Evolutionary conservation across 2,888 invertebrate genomes (phyloP), one percentile per base, ranked within the genome.

Genomic region (Ischnus inquisitorius): DNA sequence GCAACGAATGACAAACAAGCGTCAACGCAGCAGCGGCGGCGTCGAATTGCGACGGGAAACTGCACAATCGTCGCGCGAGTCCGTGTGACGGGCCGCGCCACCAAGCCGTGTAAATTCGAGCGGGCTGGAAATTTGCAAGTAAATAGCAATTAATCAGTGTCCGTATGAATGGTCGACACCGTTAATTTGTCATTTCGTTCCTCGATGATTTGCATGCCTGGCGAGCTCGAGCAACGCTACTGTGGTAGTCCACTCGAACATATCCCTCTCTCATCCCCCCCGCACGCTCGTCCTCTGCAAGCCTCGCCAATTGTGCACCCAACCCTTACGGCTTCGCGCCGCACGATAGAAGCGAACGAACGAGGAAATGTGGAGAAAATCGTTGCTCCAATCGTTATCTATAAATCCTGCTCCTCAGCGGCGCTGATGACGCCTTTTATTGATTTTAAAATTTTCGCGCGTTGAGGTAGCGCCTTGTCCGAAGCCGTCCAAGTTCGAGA

Each of bases 91-190:
- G 34, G 46, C 41, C 57, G 54, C 39, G 57, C 34, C 71, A 69
- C 69, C 68, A 65, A 48, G 28, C 69, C 89, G 89, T 89, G 91
- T 88, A 90, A 91, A 91, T 88, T 89, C 86, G 85, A 14, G 74
- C 85, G 88, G 85, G 86, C 85, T 89, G 88, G 90, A 93, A 92
- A 93, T 93, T 93, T 93, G 90, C 93, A 92, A 92, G 92, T 92
- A 92, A 93, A 93, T 92, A 92, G 92, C 92, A 92, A 93, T 93
- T 92, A 92, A 93, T 93, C 92, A 92, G 88, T 89, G 92, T 90
- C 91, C 88, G 87, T 90, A 90, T 90, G 90, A 90, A 92, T 90
- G 88, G 89, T 88, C 84, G 80, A 85, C 84, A 83, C 90, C 89
- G 90, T 92, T 92, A 91, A 92, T 92, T 91, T 91, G 92, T 92